Base-by-base conservation (phyloP, 2,888 invertebrate species). In the Venustoraphidia nigricollis region DNA sequence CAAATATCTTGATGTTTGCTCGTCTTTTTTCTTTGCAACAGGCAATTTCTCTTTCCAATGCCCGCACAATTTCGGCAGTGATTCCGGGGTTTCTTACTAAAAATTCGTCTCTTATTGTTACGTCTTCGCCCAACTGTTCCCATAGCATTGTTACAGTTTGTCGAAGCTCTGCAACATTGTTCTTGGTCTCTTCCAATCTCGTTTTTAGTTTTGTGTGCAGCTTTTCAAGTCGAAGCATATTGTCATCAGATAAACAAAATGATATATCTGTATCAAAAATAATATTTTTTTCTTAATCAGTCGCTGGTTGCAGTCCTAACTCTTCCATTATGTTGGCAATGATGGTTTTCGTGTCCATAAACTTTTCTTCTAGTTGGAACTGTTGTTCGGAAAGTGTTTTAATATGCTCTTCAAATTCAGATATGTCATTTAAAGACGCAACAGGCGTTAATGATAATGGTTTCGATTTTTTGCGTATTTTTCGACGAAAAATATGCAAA, bases 21-120 rank as follows among this genome's bases (percentile, higher is more conserved):
- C 76, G 72, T 55, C 88, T 86, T 48, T 86, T 72, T 27, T 73
- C 71, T 59, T 90, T 84, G 58, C 86, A 89, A 5, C 83, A 71
- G 44, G 76, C 72, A 34, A 90, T 72, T 66, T 93, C 92, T 11
- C 72, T 68, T 49, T 76, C 73, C 13, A 86, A 64, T 5, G 76
- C 76, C 27, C 68, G 66, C 50, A 80, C 69, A 1, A 76, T 73
- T 1, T 64, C 60, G 0, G 71, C 67, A 45, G 75, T 75, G 59
- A 76, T 76, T 3, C 80, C 81, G 0, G 70, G 67, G 59, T 81
- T 69, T 1, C 71, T 73, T 52, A 76, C 71, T 34, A 80, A 63
- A 62, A 85, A 85, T 46, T 72, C 72, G 49, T 79, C 73, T 13
- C 80, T 70, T 46, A 79, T 74, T 8, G 75, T 68, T 35, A 75